Conservation (phyloP, 2,113 vertebrate species). For the Bubo scandiacus region DNA sequence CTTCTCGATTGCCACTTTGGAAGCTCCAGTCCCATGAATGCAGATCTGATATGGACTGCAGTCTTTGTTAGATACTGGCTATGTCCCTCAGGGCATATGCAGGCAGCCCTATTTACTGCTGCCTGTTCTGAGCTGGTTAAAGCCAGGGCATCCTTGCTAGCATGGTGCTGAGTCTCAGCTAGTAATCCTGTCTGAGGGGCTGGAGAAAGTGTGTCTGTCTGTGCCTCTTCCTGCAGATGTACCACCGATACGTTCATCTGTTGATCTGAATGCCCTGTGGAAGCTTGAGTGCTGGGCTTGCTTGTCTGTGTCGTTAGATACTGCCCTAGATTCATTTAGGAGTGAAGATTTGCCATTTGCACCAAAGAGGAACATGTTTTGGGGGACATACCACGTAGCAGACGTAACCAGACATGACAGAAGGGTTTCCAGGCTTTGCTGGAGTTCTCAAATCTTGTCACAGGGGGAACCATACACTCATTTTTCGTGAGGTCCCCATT, state of each 20-base stretch:
- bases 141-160: background rate
- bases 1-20: background rate
- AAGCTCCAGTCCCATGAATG: background rate
- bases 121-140: background rate
- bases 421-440: background rate
- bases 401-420: background rate
- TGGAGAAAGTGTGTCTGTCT: background rate
- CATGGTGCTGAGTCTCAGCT: background rate
- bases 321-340: background rate
- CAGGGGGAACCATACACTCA: background rate
- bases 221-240: background rate
- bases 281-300: background rate
- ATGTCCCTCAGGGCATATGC: background rate
- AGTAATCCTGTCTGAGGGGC: background rate
- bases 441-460: constrained; percentile 17
- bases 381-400: background rate
- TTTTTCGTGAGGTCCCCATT: background rate
- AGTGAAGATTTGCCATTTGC: background rate
- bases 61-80: background rate
- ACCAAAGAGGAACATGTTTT: background rate
- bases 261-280: background rate
- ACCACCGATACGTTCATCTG: rapidly evolving
- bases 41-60: background rate
- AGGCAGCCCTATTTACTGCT: background rate
- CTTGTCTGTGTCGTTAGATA: background rate